phyloP scores from a whole-genome alignment of 2,888 invertebrate genomes.

The Adineta ricciae region DNA sequence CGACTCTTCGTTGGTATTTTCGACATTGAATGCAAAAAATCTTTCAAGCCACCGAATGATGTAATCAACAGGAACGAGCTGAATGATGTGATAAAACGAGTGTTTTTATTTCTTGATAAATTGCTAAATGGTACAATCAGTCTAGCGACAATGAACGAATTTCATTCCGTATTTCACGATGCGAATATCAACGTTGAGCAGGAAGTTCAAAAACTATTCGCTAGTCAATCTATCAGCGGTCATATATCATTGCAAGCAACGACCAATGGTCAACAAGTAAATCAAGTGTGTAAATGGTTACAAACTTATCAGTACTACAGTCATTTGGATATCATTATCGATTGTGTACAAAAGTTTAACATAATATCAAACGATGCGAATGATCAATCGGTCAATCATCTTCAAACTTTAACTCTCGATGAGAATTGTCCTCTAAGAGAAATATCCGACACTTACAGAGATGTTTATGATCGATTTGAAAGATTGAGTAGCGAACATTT shows the following conservation, averaged over 20 bases:
- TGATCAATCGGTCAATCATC: neutral
- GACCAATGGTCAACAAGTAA: neutral
- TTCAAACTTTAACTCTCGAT: neutral
- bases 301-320: slow-evolving; percentile 7
- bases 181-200: neutral
- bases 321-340: neutral
- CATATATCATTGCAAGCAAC: no score
- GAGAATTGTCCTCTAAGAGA: neutral
- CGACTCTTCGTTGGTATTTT: neutral
- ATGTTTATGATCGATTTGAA: neutral
- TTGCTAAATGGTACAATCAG: neutral
- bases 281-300: slow-evolving; percentile 11
- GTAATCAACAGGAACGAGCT: neutral
- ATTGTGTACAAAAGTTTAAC: neutral
- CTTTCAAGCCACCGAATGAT: no score
- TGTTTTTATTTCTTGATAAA: neutral
- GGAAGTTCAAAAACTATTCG: neutral
- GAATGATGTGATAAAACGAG: neutral
- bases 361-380: neutral
- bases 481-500: neutral
- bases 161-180: neutral
- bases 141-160: neutral
- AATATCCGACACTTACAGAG: neutral
- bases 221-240: no score
- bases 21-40: neutral